Percentiles rank a stretch among this genome's conserved stretches.
Conservation (phyloP, 2,113 vertebrate species). For the Petaurus breviceps region DNA sequence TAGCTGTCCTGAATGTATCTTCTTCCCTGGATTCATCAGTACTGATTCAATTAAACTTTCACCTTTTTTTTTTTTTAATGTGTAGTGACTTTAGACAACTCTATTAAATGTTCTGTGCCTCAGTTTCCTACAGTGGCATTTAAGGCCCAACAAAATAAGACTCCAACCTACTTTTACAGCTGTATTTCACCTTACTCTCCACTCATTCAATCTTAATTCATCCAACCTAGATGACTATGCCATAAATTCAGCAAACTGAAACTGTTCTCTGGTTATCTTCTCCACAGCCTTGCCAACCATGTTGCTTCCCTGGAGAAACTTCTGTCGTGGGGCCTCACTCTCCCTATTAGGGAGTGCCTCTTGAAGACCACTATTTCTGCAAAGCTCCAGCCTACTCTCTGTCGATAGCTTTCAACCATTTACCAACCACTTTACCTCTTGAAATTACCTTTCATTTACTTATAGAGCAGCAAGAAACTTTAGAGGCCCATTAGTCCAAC, state of each 20-base stretch:
- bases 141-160: background rate
- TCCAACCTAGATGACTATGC: background rate
- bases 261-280: background rate
- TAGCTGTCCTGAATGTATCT: background rate
- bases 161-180: background rate
- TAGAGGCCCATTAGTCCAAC: background rate
- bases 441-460: background rate
- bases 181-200: background rate
- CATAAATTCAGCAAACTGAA: background rate
- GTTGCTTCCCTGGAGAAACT: background rate
- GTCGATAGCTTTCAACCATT: background rate
- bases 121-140: background rate
- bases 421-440: background rate
- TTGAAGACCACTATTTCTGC: background rate
- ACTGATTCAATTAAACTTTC: slow-evolving; percentile 27
- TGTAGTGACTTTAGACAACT: background rate
- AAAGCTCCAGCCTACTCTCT: background rate
- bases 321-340: too few relatives aligned
- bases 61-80: slow-evolving; percentile 9
- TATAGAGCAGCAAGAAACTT: background rate
- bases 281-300: background rate
- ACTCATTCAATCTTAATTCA: background rate
- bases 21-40: slow-evolving; percentile 38
- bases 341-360: background rate
- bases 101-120: background rate